These are phyloP conservation scores for Sebastes hubbsi DNA, from an alignment of 2,797 vertebrate species.

Conservation along the genomic window DNA sequence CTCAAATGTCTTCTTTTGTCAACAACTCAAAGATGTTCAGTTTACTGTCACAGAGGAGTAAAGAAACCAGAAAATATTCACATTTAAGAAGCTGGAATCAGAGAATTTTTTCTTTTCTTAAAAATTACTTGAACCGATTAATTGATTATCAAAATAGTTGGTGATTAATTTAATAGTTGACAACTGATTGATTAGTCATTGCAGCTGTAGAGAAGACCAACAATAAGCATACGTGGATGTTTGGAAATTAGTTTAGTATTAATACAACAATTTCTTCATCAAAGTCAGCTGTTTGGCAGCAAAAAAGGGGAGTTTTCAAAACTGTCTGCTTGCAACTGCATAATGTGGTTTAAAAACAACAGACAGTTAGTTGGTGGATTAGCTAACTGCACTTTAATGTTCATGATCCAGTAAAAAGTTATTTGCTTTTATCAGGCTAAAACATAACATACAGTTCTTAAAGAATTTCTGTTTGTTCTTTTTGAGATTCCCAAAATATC, in stretches of 20 bases:
- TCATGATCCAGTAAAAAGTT: not conserved
- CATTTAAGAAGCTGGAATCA: no score
- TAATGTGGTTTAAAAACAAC: not conserved
- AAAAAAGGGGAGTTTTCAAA: not conserved
- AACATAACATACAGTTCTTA: not conserved
- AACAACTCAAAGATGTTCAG: no score
- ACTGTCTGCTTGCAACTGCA: not conserved
- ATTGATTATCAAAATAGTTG: no score
- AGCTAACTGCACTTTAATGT: not conserved
- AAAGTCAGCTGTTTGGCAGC: not conserved
- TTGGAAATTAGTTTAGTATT: not conserved
- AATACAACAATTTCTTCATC: not conserved
- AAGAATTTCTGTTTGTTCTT: not conserved
- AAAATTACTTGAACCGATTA: no score
- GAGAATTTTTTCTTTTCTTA: no score
- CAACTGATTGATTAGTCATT: no score
- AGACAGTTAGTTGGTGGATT: not conserved
- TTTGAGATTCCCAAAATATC: not conserved
- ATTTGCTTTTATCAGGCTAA: no score
- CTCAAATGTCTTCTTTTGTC: no score
- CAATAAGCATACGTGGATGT: not conserved
- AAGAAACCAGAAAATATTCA: no score
- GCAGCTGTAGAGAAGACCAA: not conserved
- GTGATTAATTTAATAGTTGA: no score
- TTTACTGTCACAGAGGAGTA: no score